Base-by-base conservation (phyloP, 1,140 invertebrate species). In the Drosophila tristis region DNA sequence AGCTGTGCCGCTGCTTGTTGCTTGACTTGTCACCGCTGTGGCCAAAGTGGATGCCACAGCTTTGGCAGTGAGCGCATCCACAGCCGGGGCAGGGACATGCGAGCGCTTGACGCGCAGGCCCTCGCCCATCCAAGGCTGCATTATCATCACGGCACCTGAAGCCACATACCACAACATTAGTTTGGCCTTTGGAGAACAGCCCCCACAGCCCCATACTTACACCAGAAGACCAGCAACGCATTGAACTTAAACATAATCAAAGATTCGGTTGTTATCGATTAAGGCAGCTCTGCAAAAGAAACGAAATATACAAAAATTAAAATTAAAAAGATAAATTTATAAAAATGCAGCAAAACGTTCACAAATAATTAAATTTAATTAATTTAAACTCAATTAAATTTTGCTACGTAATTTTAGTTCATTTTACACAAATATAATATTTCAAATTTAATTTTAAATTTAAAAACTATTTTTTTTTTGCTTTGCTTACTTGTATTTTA, bases 21-120 rank as follows among this genome's bases (percentile, higher is more conserved):
- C 20, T 20, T 1, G 20, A 20, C 20, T 20, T 2, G 20, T 20
- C 20, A 20, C 20, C 20, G 20, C 20, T 20, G 20, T 20, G 29
- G 2, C 29, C 7, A 8, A n/a, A 4, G 48, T 45, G 11, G 15
- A 11, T 31, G 29, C 29, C 29, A 31, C 29, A 25, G 23, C 23
- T 4, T 25, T 25, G 23, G 23, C 23, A 7, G 5, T 26, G n/a
- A 3, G 42, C 8, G 11, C 4, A 2, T 49, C 23, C 7, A 59
- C 16, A 42, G 29, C 43, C 53, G 47, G 45, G 31, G 48, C 31
- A 15, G 42, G 23, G 39, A n/a, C 43, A 4, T 67, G 29, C 4
- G 74, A 43, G 23, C 71, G 81, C 25, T 74, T 80, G 20, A 78
- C 74, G 13, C 70, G 78, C 42, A 65, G 2, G 3, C 50, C 5